phyloP scores from a whole-genome alignment of 2,113 vertebrate genomes.

The Cariama cristata region DNA sequence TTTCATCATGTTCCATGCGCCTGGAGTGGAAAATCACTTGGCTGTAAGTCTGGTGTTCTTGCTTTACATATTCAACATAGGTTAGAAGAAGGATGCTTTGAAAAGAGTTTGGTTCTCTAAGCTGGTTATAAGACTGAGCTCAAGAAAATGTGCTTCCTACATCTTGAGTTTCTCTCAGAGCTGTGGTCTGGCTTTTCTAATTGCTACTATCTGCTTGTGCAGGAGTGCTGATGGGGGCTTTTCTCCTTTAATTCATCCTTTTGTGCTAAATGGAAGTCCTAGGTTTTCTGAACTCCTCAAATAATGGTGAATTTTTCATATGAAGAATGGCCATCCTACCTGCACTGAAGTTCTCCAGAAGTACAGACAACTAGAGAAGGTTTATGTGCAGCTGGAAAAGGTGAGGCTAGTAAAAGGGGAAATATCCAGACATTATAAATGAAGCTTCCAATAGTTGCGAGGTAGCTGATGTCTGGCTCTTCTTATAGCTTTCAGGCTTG shows the following conservation, averaged over 20 bases:
- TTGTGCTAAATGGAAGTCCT: background rate
- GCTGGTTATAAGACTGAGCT: background rate
- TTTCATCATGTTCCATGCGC: slow-evolving; percentile 69
- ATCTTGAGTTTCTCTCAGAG: background rate
- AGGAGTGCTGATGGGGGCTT: background rate
- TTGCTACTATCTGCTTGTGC: background rate
- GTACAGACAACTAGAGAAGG: background rate
- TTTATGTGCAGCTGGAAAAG: background rate
- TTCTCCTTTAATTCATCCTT: background rate
- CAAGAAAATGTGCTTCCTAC: background rate
- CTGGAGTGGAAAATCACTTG: slow-evolving; percentile 56
- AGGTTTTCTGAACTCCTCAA: background rate
- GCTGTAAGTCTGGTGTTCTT: slow-evolving; percentile 48
- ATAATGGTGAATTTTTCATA: background rate
- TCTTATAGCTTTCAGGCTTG: background rate
- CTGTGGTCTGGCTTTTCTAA: background rate
- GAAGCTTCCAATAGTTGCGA: background rate
- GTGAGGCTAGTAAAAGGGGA: background rate
- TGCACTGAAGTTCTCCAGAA: background rate
- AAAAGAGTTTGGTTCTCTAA: slow-evolving; percentile 31
- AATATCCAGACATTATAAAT: background rate
- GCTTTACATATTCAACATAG: slow-evolving; percentile 57
- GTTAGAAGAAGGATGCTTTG: slow-evolving; percentile 41
- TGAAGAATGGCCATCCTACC: background rate
- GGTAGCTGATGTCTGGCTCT: background rate